Percentiles rank a stretch among this genome's conserved stretches.
Evolutionary conservation across 92 coral and sea anemone species (phyloP).

Genomic region (Desmophyllum pertusum): DNA sequence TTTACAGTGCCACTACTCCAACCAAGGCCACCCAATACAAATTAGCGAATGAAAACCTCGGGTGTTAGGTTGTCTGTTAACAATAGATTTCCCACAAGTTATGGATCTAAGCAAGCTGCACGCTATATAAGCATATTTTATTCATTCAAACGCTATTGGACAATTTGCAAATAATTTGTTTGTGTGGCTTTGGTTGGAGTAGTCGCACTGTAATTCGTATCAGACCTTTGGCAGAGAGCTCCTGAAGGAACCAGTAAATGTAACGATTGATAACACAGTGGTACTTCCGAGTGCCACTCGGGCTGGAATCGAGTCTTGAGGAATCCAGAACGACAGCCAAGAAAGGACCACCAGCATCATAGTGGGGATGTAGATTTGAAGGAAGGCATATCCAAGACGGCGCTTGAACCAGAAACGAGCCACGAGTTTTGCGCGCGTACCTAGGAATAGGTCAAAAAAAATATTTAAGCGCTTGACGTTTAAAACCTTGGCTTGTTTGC

Average conservation of each 20-base stretch:
- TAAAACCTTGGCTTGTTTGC: background rate
- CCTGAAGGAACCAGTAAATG: constrained; percentile 45
- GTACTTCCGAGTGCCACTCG: constrained; percentile 48
- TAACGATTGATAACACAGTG: constrained; percentile 37
- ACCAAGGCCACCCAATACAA: too few relatives aligned
- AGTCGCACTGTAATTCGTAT: too few relatives aligned
- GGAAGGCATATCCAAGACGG: constrained; percentile 35
- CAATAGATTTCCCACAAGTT: too few relatives aligned
- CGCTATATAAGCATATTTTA: too few relatives aligned
- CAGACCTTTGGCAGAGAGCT: constrained; percentile 45
- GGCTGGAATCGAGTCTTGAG: constrained; percentile 39
- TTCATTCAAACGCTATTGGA: too few relatives aligned
- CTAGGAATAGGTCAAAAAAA: background rate
- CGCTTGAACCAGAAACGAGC: constrained; percentile 54
- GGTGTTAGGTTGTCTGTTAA: too few relatives aligned
- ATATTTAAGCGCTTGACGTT: background rate
- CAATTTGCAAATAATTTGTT: too few relatives aligned
- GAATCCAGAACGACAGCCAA: constrained; percentile 43
- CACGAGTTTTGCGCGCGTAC: constrained; percentile 24
- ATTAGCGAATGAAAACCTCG: too few relatives aligned
- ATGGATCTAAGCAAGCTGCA: too few relatives aligned
- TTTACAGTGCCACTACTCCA: too few relatives aligned
- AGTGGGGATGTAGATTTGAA: constrained; percentile 44
- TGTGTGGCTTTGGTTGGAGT: too few relatives aligned
- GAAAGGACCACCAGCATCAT: constrained; percentile 44